A percentile compares a stretch with the other conserved stretches of the same genome.
phyloP scores from a whole-genome alignment of 2,888 invertebrate genomes.

The Liopterus haemorrhoidalis region DNA sequence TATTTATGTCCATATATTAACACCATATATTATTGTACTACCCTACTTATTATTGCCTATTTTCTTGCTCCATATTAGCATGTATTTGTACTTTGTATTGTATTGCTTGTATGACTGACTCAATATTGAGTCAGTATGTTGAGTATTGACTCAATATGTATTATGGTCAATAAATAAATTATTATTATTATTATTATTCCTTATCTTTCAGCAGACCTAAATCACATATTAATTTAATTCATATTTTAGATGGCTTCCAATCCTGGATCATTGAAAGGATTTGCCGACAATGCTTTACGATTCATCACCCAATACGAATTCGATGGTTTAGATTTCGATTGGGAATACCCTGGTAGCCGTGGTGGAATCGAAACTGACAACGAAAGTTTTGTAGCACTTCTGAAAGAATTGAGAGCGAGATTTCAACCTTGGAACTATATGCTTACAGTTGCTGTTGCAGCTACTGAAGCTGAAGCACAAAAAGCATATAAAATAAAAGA shows the following conservation, averaged over 20 bases:
- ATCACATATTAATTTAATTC: too few relatives aligned
- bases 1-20: too few relatives aligned
- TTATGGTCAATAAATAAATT: too few relatives aligned
- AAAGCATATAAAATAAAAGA: slow-evolving; percentile 44
- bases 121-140: too few relatives aligned
- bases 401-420: slow-evolving; percentile 43
- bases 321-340: slow-evolving; percentile 50
- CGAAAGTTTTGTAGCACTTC: slow-evolving; percentile 43
- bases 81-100: too few relatives aligned
- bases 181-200: too few relatives aligned
- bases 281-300: slow-evolving; percentile 45
- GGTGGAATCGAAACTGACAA: slow-evolving; percentile 45
- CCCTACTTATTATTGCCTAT: too few relatives aligned
- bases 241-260: slow-evolving; percentile 44
- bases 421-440: slow-evolving; percentile 43
- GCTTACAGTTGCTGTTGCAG: slow-evolving; percentile 48
- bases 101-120: too few relatives aligned
- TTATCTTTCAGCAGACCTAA: too few relatives aligned
- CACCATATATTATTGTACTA: too few relatives aligned
- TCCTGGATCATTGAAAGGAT: slow-evolving; percentile 39
- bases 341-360: slow-evolving; percentile 48
- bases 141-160: too few relatives aligned
- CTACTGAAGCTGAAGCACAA: slow-evolving; percentile 39
- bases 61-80: too few relatives aligned
- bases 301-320: slow-evolving; percentile 45